A percentile compares a stretch with the other conserved stretches of the same genome.
Evolutionary conservation across 1,140 invertebrate genomes (phyloP).

Genomic region (Doryteuthis pealeii): DNA sequence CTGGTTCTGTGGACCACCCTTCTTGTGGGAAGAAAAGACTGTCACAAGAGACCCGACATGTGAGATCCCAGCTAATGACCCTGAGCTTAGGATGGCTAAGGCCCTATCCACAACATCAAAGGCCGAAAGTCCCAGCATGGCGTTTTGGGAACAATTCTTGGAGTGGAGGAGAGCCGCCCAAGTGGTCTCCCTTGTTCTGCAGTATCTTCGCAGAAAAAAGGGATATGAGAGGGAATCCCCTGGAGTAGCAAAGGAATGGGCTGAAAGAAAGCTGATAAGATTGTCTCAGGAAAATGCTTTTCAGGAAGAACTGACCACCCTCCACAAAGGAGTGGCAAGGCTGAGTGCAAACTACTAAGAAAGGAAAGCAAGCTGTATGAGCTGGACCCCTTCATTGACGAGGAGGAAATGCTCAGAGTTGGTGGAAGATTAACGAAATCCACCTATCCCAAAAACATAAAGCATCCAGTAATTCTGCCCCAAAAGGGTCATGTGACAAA

Average conservation of each 20-base stretch:
- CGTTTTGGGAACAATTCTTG: conserved; percentile 8
- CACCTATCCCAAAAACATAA: background rate
- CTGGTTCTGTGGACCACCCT: conserved; percentile 34
- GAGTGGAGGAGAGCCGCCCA: conserved; percentile 4
- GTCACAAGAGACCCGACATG: background rate
- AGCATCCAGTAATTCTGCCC: background rate
- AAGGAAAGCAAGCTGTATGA: too few species aligned
- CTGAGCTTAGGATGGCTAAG: conserved; percentile 23
- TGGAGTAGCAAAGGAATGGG: conserved; percentile 7
- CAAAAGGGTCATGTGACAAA: too few species aligned
- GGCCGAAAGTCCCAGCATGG: background rate
- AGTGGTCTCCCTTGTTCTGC: background rate
- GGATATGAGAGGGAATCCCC: conserved; percentile 13
- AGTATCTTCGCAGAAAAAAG: conserved; percentile 17
- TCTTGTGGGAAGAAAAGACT: conserved; percentile 23
- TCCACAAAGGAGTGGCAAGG: too few species aligned
- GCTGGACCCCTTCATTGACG: too few species aligned
- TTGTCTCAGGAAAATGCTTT: conserved; percentile 18
- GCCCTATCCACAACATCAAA: background rate
- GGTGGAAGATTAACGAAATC: conserved; percentile 17
- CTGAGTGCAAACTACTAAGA: too few species aligned
- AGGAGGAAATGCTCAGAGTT: conserved; percentile 14
- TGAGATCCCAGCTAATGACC: conserved; percentile 14
- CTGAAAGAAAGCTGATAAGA: conserved; percentile 16
- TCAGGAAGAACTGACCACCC: too few species aligned